These are phyloP conservation scores for Zaprionus kolodkinae DNA, from an alignment of 1,140 invertebrate genomes.

Conservation along the genomic window DNA sequence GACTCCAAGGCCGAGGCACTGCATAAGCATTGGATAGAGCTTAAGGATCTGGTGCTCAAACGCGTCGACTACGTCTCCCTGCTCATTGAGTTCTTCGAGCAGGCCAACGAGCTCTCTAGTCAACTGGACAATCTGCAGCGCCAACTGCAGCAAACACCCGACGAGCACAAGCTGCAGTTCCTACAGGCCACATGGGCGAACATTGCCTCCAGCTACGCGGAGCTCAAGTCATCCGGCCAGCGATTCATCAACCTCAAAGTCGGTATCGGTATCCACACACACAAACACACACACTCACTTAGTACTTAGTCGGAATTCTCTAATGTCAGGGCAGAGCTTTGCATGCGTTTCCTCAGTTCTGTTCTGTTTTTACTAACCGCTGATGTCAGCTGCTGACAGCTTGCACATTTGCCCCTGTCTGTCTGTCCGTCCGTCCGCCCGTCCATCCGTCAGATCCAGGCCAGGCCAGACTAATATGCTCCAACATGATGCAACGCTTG, in stretches of 20 bases:
- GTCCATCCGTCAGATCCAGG: constrained; percentile 36
- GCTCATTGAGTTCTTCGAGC: constrained; percentile 91
- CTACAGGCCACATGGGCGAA: constrained; percentile 87
- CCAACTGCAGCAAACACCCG: constrained; percentile 84
- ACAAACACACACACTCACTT: neutral
- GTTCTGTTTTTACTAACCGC: constrained; percentile 51
- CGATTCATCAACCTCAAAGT: constrained; percentile 88
- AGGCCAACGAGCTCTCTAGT: constrained; percentile 87
- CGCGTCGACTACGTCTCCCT: constrained; percentile 87
- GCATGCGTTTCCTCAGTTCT: constrained; percentile 45
- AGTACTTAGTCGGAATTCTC: constrained; percentile 62
- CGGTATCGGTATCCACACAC: constrained; percentile 48
- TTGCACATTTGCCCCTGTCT: constrained; percentile 64
- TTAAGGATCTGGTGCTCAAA: constrained; percentile 87
- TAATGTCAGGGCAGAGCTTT: constrained; percentile 51
- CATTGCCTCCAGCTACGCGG: constrained; percentile 86
- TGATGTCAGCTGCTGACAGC: constrained; percentile 68
- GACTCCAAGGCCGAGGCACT: constrained; percentile 87
- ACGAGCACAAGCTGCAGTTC: constrained; percentile 86
- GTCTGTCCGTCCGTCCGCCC: constrained; percentile 42
- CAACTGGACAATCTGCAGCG: constrained; percentile 89
- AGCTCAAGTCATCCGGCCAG: constrained; percentile 87
- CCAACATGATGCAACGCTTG: constrained; percentile 43
- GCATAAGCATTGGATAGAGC: constrained; percentile 87
- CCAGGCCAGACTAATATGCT: constrained; percentile 23